phyloP scores from a whole-genome alignment of 2,113 vertebrate genomes.

The Ochotona princeps region DNA sequence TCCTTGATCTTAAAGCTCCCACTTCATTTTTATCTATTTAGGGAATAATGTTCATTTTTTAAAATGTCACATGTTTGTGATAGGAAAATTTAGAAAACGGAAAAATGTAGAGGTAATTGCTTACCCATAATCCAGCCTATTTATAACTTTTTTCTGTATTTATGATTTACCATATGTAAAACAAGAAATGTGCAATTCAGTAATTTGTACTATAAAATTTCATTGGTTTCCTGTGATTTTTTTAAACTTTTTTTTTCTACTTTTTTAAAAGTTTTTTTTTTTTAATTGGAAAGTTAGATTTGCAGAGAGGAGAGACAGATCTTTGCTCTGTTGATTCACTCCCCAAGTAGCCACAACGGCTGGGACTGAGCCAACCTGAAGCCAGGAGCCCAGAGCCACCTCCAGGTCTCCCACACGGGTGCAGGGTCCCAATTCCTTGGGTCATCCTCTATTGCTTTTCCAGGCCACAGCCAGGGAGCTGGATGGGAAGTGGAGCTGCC shows the following conservation, averaged over 20 bases:
- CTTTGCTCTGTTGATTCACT: too few relatives aligned
- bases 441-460: too few relatives aligned
- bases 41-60: conserved; percentile 35
- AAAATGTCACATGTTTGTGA: neutral
- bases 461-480: too few relatives aligned
- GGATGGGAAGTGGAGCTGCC: too few relatives aligned
- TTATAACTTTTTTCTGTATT: neutral
- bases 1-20: neutral
- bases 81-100: conserved; percentile 23
- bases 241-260: conserved; percentile 30
- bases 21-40: conserved; percentile 23
- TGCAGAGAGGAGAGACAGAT: too few relatives aligned
- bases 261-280: neutral
- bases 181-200: neutral
- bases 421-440: too few relatives aligned
- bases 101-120: conserved; percentile 4
- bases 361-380: too few relatives aligned
- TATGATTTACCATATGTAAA: neutral
- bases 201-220: conserved; percentile 37
- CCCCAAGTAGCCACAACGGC: too few relatives aligned
- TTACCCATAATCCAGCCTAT: neutral
- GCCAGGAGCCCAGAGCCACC: too few relatives aligned
- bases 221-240: neutral
- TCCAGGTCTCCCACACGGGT: too few relatives aligned
- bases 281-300: too few relatives aligned